These are phyloP conservation scores for Misgurnus mizolepis DNA, from an alignment of 2,113 vertebrate species.

Conservation along the genomic window DNA sequence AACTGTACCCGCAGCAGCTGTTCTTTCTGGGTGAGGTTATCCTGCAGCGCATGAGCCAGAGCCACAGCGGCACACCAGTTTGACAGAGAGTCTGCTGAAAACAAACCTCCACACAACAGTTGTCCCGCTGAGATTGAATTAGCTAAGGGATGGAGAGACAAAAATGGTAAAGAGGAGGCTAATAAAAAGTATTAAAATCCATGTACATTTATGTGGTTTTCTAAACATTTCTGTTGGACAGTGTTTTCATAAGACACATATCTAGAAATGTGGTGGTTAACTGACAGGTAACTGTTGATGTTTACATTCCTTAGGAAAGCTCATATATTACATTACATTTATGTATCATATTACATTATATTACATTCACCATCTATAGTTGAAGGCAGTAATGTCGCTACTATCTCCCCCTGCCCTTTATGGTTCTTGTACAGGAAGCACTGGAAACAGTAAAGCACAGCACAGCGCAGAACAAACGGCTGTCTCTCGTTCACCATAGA, in stretches of 20 bases:
- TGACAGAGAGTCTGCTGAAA: slow-evolving; percentile 92
- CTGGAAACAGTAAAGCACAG: slow-evolving; percentile 98
- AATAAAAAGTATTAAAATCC: no score
- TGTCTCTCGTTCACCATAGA: slow-evolving; percentile 98
- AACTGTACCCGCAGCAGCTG: slow-evolving; percentile 94
- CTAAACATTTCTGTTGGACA: no score
- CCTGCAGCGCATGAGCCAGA: slow-evolving; percentile 91
- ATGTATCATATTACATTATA: no score
- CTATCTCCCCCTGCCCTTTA: slow-evolving; percentile 95
- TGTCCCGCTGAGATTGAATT: slow-evolving; percentile 94
- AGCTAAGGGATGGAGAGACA: slow-evolving; percentile 66
- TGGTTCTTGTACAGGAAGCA: slow-evolving; percentile 98
- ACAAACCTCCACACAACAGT: slow-evolving; percentile 93
- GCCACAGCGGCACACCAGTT: slow-evolving; percentile 98
- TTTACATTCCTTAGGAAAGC: no score
- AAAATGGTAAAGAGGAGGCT: not conserved
- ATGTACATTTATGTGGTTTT: no score
- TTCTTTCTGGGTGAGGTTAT: slow-evolving; percentile 92
- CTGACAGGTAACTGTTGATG: no score
- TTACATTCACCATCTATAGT: slow-evolving; percentile 88
- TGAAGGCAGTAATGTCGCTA: slow-evolving; percentile 92
- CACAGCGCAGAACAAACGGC: slow-evolving; percentile 94
- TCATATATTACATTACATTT: no score
- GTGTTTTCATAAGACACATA: no score
- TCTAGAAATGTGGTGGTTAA: no score